Evolutionary conservation across 2,888 invertebrate species (phyloP), one percentile per base, ranked within the genome.

Genomic region (Tachina fera): DNA sequence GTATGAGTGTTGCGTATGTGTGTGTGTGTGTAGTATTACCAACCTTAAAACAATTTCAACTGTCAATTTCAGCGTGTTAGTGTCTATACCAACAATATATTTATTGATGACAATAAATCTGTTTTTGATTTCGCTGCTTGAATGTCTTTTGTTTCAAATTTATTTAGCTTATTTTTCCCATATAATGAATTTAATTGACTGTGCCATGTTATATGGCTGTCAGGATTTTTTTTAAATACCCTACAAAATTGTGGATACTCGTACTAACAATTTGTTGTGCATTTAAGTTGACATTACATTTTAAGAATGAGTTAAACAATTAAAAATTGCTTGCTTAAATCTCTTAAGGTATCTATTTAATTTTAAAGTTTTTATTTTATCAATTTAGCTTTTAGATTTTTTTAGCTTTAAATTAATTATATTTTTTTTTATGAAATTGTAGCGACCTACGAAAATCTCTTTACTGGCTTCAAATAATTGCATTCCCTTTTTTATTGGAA

Each of bases 101-200:
- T 71, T 79, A 83, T 76, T 83, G 83, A 83, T 75, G 75, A 86
- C 83, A 76, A 83, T 80, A 86, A 86, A 86, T 86, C 83, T 86
- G 86, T 79, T 79, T 72, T 83, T 86, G 79, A 80, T 80, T 80
- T 84, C 72, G 67, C 79, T 61, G 72, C 56, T 63, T n/a, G 67
- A 67, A 60, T 8, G 11, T 43, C 79, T 80, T 80, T 77, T 80
- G 80, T 72, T 72, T 72, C 13, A 71, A 56, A 63, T 72, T 78
- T 79, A 63, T 71, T 79, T 71, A 45, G 45, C 56, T 75, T 75
- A 74, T 71, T 84, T 70, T 71, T 39, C 10, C 63, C 31, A 49
- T 47, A 82, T 81, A 83, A 87, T 87, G 87, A 87, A 87, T 85
- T 87, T 87, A 87, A 87, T 87, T 85, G 87, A 81, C 87, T 87